These are phyloP conservation scores for Trichechus manatus DNA, from an alignment of 2,113 vertebrate genomes.

Conservation along the genomic window DNA sequence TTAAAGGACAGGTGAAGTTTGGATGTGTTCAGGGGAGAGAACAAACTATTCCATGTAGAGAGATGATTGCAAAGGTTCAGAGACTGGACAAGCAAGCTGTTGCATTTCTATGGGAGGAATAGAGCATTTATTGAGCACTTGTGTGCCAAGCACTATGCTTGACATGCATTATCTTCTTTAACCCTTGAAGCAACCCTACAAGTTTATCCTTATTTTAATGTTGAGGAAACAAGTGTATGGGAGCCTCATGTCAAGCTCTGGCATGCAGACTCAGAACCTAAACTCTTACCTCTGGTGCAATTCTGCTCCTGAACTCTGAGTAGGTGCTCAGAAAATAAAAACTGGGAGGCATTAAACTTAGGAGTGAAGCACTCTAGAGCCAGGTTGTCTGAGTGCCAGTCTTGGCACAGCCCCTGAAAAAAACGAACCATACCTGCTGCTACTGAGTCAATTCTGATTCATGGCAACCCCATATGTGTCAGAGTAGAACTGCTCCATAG, in stretches of 20 bases:
- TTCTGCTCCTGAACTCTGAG: not conserved
- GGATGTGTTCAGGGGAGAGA: not conserved
- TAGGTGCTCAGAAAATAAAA: constrained; percentile 38
- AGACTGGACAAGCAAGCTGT: not conserved
- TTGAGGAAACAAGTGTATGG: not conserved
- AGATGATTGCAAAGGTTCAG: not conserved
- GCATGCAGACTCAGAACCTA: not conserved
- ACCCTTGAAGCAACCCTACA: not conserved
- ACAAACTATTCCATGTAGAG: not conserved
- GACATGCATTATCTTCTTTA: not conserved
- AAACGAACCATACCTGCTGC: not conserved
- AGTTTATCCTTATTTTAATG: not conserved
- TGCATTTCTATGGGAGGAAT: not conserved
- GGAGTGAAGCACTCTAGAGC: not conserved
- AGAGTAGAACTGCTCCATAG: not conserved
- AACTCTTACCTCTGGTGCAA: not conserved
- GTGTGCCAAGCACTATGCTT: not conserved
- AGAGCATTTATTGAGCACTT: not conserved
- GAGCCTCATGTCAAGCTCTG: not conserved
- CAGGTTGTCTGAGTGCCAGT: not conserved
- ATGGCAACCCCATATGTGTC: not conserved
- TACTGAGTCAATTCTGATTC: not conserved
- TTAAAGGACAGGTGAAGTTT: not conserved
- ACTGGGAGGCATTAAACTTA: not conserved
- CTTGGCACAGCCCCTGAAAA: not conserved